Conservation (phyloP, 2,797 vertebrate species). For the Malacoctenus gilli region DNA sequence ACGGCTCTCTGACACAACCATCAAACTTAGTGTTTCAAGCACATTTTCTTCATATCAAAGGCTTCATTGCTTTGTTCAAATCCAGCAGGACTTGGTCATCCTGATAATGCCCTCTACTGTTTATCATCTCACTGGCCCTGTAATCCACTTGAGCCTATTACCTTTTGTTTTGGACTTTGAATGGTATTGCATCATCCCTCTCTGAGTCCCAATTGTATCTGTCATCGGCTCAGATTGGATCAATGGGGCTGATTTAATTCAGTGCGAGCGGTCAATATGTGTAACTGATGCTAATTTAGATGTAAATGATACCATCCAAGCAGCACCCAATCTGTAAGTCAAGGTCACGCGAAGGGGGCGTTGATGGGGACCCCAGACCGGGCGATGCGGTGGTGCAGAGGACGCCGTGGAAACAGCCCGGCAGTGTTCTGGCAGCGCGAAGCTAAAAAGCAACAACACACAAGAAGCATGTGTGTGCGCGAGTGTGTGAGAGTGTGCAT, state of each 20-base stretch:
- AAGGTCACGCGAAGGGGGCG: constrained; percentile 36
- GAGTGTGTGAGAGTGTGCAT: constrained; percentile 18
- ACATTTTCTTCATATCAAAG: background rate
- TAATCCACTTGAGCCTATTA: constrained; percentile 28
- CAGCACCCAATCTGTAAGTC: constrained; percentile 10
- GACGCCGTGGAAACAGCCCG: no score
- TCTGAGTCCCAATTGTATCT: constrained; percentile 10
- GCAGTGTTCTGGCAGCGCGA: no score
- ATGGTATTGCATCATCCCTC: constrained; percentile 19
- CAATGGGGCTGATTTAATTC: constrained; percentile 45
- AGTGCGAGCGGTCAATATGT: constrained; percentile 29
- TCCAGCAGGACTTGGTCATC: background rate
- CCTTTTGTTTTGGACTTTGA: constrained; percentile 29
- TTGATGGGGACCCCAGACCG: no score
- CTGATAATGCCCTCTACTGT: constrained; percentile 1
- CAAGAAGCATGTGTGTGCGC: background rate
- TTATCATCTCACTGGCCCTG: constrained; percentile 3
- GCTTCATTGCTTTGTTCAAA: constrained; percentile 3
- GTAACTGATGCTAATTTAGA: constrained; percentile 55
- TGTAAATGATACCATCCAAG: constrained; percentile 46
- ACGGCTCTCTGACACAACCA: no score
- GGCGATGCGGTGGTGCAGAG: no score
- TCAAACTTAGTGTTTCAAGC: no score
- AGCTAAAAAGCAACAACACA: no score
- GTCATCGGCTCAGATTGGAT: constrained; percentile 30